Percentiles rank a stretch among this genome's conserved stretches.
Evolutionary conservation across 2,113 vertebrate species (phyloP).

Genomic region (Ptilonorhynchus violaceus): DNA sequence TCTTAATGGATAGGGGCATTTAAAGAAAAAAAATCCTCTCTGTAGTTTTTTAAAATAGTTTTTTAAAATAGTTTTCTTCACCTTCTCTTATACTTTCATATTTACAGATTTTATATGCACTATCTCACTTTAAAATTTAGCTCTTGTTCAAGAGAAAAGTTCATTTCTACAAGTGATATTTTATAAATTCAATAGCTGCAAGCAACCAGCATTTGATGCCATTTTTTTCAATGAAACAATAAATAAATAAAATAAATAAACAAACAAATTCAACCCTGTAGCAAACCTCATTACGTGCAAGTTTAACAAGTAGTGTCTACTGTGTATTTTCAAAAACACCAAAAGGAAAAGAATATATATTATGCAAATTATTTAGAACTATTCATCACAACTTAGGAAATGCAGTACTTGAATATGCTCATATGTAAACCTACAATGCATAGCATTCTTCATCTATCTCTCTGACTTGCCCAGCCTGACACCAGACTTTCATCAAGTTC

Average conservation of each 20-base stretch:
- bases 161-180: background rate
- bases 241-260: slow-evolving; percentile 31
- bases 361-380: slow-evolving; percentile 18
- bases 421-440: background rate
- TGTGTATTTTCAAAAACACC: background rate
- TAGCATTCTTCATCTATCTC: background rate
- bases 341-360: slow-evolving; percentile 15
- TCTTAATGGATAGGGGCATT: background rate
- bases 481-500: slow-evolving; percentile 2
- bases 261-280: background rate
- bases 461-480: rapidly evolving
- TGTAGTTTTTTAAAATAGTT: background rate
- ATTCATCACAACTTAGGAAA: slow-evolving; percentile 13
- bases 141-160: background rate
- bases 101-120: background rate
- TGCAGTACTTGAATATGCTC: background rate
- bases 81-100: background rate
- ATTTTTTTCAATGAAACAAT: background rate
- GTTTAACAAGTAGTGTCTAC: background rate
- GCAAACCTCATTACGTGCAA: background rate
- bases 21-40: background rate
- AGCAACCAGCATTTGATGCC: background rate
- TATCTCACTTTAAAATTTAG: slow-evolving; percentile 14
- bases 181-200: slow-evolving; percentile 13
- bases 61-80: background rate